Conservation (phyloP, 2,888 invertebrate genomes). For the Muschampia staudingeri region DNA sequence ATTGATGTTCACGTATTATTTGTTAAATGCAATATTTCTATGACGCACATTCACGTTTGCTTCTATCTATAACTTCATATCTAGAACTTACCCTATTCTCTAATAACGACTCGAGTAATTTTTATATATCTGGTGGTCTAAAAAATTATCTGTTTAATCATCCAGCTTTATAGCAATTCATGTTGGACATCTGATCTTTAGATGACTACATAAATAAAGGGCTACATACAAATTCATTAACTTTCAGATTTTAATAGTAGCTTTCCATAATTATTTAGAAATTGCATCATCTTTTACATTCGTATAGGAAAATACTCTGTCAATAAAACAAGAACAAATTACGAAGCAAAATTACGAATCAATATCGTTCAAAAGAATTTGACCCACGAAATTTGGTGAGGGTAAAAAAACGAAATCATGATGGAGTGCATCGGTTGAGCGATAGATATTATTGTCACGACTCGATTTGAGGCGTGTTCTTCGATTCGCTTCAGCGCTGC, state of each 20-base stretch:
- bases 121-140: not conserved
- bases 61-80: conserved; percentile 1
- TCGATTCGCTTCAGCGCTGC: conserved; percentile 73
- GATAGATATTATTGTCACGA: conserved; percentile 72
- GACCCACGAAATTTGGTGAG: conserved; percentile 68
- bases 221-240: too few relatives aligned
- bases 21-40: conserved; percentile 17
- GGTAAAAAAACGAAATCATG: conserved; percentile 69
- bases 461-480: conserved; percentile 71
- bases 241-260: too few relatives aligned
- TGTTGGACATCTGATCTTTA: not conserved
- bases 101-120: not conserved
- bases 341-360: not conserved
- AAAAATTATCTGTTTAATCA: not conserved
- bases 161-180: not conserved
- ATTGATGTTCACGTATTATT: conserved; percentile 11
- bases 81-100: conserved; percentile 26
- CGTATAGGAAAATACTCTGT: not conserved
- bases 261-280: too few relatives aligned
- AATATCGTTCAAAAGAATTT: not conserved
- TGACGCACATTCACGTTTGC: conserved; percentile 11
- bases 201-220: too few relatives aligned
- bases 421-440: conserved; percentile 65
- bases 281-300: too few relatives aligned
- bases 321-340: not conserved